Evolutionary conservation across 2,888 invertebrate species (phyloP).

Genomic region (Patella caerulea): DNA sequence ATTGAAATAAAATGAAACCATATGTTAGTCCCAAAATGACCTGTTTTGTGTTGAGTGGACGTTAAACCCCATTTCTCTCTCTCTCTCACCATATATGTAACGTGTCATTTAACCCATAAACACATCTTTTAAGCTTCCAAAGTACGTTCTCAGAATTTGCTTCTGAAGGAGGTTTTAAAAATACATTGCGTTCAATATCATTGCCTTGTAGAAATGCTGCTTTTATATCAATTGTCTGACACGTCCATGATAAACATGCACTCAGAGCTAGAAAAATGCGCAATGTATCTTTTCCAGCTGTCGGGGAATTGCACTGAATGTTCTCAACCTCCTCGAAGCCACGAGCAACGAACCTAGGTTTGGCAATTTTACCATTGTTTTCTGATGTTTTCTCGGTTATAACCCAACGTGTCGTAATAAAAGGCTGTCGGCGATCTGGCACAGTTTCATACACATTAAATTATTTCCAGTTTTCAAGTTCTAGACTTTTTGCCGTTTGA

Average conservation of each 20-base stretch:
- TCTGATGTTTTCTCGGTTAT: not conserved
- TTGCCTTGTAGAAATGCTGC: slow-evolving; percentile 5
- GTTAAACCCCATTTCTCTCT: no score
- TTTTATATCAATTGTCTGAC: slow-evolving; percentile 1
- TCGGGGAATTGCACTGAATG: slow-evolving; percentile 2
- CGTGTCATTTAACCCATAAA: no score
- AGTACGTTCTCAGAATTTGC: slow-evolving; percentile 10
- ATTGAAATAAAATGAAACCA: no score
- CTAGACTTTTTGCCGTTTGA: not conserved
- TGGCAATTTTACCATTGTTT: not conserved
- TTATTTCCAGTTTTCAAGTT: not conserved
- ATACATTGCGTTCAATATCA: slow-evolving; percentile 4
- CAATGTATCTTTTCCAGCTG: not conserved
- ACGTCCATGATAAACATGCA: not conserved
- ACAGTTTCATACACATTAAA: not conserved
- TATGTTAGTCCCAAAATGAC: no score
- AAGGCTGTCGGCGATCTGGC: not conserved
- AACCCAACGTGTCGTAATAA: not conserved
- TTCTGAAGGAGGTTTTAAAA: not conserved
- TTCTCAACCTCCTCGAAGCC: not conserved
- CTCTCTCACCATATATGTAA: no score
- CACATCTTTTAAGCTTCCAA: no score
- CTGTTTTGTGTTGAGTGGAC: no score
- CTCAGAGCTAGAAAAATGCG: not conserved
- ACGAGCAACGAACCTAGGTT: not conserved